phyloP scores from a whole-genome alignment of 2,888 invertebrate species.

The Oligia latruncula region DNA sequence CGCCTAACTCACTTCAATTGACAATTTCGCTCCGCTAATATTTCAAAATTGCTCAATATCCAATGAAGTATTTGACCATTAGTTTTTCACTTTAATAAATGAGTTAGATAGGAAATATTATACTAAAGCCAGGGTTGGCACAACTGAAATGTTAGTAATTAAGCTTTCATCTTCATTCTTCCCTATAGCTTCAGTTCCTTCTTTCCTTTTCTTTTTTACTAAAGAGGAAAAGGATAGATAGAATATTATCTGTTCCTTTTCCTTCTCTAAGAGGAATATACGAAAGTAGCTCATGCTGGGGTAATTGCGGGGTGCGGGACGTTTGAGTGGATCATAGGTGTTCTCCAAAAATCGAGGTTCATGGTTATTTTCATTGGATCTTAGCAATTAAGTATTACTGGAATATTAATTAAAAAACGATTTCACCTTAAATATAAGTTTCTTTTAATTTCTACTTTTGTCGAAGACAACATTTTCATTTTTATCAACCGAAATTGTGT shows the following conservation, averaged over 20 bases:
- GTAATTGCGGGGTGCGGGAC: too few relatives aligned
- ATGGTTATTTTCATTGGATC: background rate
- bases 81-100: slow-evolving; percentile 61
- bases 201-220: background rate
- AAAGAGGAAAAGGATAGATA: too few relatives aligned
- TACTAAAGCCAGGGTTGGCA: slow-evolving; percentile 48
- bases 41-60: slow-evolving; percentile 60
- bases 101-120: slow-evolving; percentile 42
- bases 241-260: background rate
- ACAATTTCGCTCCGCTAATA: slow-evolving; percentile 59
- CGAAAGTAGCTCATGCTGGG: too few relatives aligned
- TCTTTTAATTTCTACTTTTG: background rate
- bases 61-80: slow-evolving; percentile 51
- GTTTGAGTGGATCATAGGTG: background rate
- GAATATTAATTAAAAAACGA: background rate
- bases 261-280: background rate
- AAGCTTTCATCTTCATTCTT: background rate
- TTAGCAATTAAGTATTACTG: background rate
- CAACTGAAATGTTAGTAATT: background rate
- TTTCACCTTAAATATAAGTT: background rate
- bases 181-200: background rate
- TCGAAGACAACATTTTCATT: background rate
- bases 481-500: background rate
- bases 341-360: background rate
- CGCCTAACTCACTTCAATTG: slow-evolving; percentile 47